Percentiles rank a stretch among this genome's conserved stretches.
Evolutionary conservation across 2,888 invertebrate species (phyloP).

Genomic region (Seladonia tumulorum): DNA sequence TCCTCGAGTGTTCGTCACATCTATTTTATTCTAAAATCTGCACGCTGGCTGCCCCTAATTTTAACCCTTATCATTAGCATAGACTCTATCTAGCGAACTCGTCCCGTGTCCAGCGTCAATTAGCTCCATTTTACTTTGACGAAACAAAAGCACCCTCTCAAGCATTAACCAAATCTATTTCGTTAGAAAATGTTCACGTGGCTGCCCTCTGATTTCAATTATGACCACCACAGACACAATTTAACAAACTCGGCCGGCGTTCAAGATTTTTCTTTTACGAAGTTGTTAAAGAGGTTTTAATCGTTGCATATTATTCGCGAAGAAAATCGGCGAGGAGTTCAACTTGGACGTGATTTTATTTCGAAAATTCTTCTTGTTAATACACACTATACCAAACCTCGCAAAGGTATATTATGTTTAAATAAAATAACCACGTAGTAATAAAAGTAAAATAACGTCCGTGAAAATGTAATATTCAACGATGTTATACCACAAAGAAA

Average conservation of each 20-base stretch:
- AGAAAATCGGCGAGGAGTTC: too few species aligned
- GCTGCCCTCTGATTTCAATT: neutral
- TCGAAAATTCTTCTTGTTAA: neutral
- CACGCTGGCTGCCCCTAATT: neutral
- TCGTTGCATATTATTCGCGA: too few species aligned
- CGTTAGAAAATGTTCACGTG: neutral
- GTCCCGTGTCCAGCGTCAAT: neutral
- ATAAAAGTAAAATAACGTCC: neutral
- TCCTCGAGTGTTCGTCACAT: neutral
- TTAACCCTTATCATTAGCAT: neutral
- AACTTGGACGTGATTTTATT: neutral
- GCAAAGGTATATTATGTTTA: neutral
- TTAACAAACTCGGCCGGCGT: constrained; percentile 20
- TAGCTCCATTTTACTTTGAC: neutral
- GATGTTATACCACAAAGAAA: neutral
- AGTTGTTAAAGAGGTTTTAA: neutral
- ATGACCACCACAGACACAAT: neutral
- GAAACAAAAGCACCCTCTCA: neutral
- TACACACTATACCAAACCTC: too few species aligned
- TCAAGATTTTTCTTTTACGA: neutral
- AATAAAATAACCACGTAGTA: neutral
- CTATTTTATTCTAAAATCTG: neutral
- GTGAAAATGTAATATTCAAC: neutral
- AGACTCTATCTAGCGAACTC: constrained; percentile 16
- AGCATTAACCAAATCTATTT: neutral